Percentiles rank a stretch among this genome's conserved stretches.
phyloP scores from a whole-genome alignment of 2,113 vertebrate species.

The Muscicapa adusta region DNA sequence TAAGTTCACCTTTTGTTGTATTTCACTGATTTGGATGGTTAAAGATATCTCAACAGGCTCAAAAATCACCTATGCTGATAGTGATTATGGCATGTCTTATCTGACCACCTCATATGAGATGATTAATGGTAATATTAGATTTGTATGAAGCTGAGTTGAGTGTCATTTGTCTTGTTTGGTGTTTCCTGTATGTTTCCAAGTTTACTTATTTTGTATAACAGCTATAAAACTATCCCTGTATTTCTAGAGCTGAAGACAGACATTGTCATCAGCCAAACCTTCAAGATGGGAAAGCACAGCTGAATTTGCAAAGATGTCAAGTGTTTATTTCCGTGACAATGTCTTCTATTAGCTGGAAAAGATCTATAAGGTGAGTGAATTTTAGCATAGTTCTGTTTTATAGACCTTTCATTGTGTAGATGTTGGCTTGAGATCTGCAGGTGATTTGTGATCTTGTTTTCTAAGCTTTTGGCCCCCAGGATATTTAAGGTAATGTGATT shows the following conservation, averaged over 20 bases:
- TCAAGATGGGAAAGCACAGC: background rate
- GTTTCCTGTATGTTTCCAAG: background rate
- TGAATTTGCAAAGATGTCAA: background rate
- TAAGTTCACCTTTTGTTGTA: background rate
- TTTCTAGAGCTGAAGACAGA: background rate
- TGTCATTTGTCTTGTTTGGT: background rate
- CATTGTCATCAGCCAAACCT: accelerated
- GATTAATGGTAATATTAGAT: background rate
- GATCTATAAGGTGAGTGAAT: background rate
- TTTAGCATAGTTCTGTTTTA: background rate
- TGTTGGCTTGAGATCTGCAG: background rate
- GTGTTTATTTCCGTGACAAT: background rate
- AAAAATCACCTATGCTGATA: background rate
- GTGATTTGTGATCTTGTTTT: background rate
- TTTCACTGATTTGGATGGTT: background rate
- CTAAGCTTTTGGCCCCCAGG: background rate
- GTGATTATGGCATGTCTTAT: background rate
- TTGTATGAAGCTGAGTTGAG: background rate
- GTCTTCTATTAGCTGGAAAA: background rate
- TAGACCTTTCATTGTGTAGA: background rate
- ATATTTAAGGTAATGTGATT: background rate
- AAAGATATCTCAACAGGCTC: background rate
- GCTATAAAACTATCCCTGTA: background rate
- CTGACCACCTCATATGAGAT: background rate
- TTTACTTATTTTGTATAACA: background rate